These are phyloP conservation scores for Nerophis ophidion DNA, from an alignment of 2,113 vertebrate species.

Conservation along the genomic window DNA sequence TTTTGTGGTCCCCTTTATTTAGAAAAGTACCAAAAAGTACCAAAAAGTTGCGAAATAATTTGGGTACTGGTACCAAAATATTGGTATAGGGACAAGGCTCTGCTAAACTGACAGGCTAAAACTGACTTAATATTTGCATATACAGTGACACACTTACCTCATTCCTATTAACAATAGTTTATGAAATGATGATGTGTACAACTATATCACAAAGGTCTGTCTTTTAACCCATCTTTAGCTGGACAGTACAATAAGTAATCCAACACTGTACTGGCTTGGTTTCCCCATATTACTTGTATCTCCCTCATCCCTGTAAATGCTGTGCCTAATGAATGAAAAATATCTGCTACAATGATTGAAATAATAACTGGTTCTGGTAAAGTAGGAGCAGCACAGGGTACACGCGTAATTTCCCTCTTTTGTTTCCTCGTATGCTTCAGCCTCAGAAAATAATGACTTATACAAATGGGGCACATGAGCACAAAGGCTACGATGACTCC, in stretches of 20 bases:
- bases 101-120: no score
- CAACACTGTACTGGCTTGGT: background rate
- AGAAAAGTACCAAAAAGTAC: no score
- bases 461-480: constrained; percentile 7
- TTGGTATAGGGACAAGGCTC: no score
- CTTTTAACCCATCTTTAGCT: background rate
- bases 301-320: background rate
- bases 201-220: background rate
- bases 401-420: background rate
- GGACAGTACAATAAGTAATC: background rate
- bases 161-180: background rate
- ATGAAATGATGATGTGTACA: background rate
- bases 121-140: no score
- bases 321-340: constrained; percentile 3
- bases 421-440: background rate
- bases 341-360: background rate
- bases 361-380: background rate
- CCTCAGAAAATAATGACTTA: constrained; percentile 12
- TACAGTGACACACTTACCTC: no score
- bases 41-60: no score
- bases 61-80: no score
- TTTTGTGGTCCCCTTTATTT: no score
- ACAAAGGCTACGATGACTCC: constrained; percentile 16
- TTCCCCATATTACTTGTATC: background rate
- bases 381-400: constrained; percentile 5